phyloP scores from a whole-genome alignment of 2,113 vertebrate genomes.

The Oplegnathus fasciatus region DNA sequence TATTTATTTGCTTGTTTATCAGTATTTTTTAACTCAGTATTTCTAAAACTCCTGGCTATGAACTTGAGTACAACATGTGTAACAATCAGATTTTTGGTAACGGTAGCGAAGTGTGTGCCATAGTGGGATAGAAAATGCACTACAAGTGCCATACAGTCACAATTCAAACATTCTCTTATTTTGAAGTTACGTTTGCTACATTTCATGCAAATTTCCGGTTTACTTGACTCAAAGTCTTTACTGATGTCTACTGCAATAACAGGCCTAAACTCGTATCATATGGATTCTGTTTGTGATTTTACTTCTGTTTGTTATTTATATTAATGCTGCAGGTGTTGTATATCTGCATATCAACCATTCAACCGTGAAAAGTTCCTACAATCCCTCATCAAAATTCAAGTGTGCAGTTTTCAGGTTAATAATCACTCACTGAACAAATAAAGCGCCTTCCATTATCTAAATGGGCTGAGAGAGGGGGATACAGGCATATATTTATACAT shows the following conservation, averaged over 20 bases:
- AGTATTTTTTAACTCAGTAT: neutral
- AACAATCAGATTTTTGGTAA: neutral
- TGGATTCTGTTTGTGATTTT: neutral
- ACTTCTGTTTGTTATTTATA: neutral
- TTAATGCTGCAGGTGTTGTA: neutral
- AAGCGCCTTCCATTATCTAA: neutral
- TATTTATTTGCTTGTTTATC: neutral
- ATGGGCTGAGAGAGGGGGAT: accelerated
- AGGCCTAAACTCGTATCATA: neutral
- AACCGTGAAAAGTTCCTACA: neutral
- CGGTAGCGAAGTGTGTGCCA: neutral
- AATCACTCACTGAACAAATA: constrained; percentile 76
- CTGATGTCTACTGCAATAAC: neutral
- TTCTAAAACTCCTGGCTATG: neutral
- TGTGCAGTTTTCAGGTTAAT: constrained; percentile 69
- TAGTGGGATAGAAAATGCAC: neutral
- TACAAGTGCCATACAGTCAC: too few species aligned
- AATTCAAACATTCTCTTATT: neutral
- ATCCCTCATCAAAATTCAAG: neutral
- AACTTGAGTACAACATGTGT: neutral
- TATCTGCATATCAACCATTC: neutral
- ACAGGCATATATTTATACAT: neutral
- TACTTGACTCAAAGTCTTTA: neutral
- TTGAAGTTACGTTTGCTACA: neutral
- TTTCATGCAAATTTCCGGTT: neutral